Percentiles rank a stretch among this genome's conserved stretches.
Conservation (phyloP, 1,140 invertebrate species). For the Condylostylus longicornis region DNA sequence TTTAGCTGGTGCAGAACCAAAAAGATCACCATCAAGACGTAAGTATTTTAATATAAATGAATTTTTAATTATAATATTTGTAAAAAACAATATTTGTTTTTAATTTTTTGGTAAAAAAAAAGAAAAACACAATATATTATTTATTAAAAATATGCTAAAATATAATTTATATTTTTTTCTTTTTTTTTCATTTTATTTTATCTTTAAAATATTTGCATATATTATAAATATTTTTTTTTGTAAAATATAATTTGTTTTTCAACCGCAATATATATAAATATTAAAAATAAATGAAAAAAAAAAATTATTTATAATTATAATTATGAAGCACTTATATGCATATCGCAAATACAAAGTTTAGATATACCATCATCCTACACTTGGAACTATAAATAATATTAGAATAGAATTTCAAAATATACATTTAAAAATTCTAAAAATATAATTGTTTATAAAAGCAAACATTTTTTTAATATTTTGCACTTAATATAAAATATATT, state of each 20-base stretch:
- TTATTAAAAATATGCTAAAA: constrained; percentile 6
- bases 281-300: no score
- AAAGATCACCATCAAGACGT: constrained; percentile 42
- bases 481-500: no score
- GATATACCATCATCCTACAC: constrained; percentile 30
- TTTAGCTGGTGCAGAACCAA: constrained; percentile 41
- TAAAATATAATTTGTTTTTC: no score
- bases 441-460: no score
- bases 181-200: no score
- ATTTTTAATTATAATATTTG: neutral
- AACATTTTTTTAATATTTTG: no score
- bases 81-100: neutral
- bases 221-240: no score
- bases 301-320: no score
- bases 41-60: constrained; percentile 31
- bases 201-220: no score
- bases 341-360: constrained; percentile 33
- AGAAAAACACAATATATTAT: neutral
- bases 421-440: no score
- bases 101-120: neutral
- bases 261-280: no score
- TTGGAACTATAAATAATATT: constrained; percentile 7
- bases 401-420: neutral
- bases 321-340: constrained; percentile 30
- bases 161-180: no score